Base-by-base conservation (phyloP, 2,113 vertebrate genomes). In the Thryonomys swinderianus region DNA sequence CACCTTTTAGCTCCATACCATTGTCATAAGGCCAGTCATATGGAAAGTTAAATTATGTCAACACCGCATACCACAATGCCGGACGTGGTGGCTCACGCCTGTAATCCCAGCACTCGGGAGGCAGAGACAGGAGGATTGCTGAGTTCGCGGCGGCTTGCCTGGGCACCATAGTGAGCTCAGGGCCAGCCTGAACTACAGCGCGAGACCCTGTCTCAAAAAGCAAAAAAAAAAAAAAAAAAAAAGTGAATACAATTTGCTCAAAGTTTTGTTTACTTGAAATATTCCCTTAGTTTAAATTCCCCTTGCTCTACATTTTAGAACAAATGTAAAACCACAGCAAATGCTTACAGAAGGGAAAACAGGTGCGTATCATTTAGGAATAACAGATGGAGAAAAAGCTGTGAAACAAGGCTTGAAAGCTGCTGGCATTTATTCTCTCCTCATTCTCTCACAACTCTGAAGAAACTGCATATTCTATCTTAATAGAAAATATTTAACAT, bases 11-110 rank as follows among this genome's bases (percentile, higher is more conserved):
- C 3, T 25, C 34, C 51, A 81, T 51, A 62, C 25, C 64, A 57
- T 14, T 62, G 30, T 45, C 9, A 64, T 0, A 3, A 76, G n/a
- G 37, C 10, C 79, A 69, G 20, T 71, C 32, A 59, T 81, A 42
- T 2, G 51, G 93, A 81, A 80, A 71, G 40, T n/a, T 90, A 85
- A 78, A 95, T 89, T n/a, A n/a, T n/a, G n/a, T n/a, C n/a, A n/a
- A n/a, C n/a, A n/a, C n/a, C n/a, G n/a, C n/a, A n/a, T n/a, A n/a
- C n/a, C n/a, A n/a, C n/a, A n/a, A n/a, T n/a, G n/a, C n/a, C n/a
- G n/a, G n/a, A n/a, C n/a, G n/a, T n/a, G n/a, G n/a, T n/a, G n/a
- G n/a, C n/a, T n/a, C n/a, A n/a, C n/a, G n/a, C n/a, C n/a, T n/a
- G n/a, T n/a, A n/a, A n/a, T n/a, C n/a, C n/a, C n/a, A n/a, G n/a